These are phyloP conservation scores for Mythimna impura DNA, from an alignment of 2,888 invertebrate species.

Conservation along the genomic window DNA sequence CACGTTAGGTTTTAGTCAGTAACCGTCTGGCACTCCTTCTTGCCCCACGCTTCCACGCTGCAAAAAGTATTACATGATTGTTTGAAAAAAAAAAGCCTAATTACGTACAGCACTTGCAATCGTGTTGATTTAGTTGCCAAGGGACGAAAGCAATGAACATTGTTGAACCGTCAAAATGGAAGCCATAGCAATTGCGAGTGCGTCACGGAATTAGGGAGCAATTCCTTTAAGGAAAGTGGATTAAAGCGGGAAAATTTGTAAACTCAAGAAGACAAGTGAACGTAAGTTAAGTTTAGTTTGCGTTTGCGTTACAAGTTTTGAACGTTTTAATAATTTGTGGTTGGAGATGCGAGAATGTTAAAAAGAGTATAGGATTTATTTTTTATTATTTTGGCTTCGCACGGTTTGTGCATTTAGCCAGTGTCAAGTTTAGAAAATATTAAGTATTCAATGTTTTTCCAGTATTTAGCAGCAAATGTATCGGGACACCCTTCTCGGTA, in stretches of 20 bases:
- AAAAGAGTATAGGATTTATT: neutral
- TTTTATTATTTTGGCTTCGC: too few relatives aligned
- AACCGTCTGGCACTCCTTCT: neutral
- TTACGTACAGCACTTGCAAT: slow-evolving; percentile 15
- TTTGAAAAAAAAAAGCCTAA: slow-evolving; percentile 5
- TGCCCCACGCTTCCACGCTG: too few relatives aligned
- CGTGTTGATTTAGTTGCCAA: slow-evolving; percentile 14
- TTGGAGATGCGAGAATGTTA: neutral
- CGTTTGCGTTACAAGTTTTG: slow-evolving; percentile 1
- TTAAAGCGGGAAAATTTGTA: slow-evolving; percentile 18
- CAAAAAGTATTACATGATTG: too few relatives aligned
- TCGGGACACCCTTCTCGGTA: too few relatives aligned
- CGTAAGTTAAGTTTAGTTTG: slow-evolving; percentile 4
- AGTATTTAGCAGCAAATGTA: too few relatives aligned
- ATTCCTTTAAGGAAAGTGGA: slow-evolving; percentile 25
- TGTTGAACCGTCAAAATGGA: slow-evolving; percentile 20
- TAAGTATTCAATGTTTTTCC: too few relatives aligned
- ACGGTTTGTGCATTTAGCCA: too few relatives aligned
- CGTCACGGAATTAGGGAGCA: slow-evolving; percentile 31
- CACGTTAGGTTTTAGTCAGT: too few relatives aligned
- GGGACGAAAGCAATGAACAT: slow-evolving; percentile 29
- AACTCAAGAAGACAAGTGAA: slow-evolving; percentile 32
- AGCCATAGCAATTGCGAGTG: slow-evolving; percentile 39
- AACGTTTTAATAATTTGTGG: slow-evolving; percentile 14
- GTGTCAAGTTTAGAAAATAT: too few relatives aligned